Conservation (phyloP, 2,888 invertebrate genomes). For the Euclidia mi region DNA sequence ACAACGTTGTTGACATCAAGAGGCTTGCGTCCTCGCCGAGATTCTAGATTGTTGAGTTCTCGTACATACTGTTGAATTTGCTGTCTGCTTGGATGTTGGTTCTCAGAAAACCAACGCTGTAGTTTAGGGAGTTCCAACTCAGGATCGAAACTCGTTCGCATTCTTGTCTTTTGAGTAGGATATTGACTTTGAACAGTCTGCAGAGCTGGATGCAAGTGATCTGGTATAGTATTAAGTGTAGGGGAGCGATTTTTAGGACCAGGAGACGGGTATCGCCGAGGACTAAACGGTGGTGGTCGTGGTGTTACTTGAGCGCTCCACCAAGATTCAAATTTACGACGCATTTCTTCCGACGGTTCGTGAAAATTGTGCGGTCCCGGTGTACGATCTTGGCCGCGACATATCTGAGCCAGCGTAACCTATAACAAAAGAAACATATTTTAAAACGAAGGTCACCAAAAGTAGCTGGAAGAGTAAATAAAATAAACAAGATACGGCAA, state of each 20-base stretch:
- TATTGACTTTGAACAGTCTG: slow-evolving; percentile 94
- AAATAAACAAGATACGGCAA: slow-evolving; percentile 74
- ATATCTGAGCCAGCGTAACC: slow-evolving; percentile 95
- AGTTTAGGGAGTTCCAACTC: slow-evolving; percentile 98
- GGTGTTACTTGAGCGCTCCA: slow-evolving; percentile 94
- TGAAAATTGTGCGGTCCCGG: slow-evolving; percentile 91
- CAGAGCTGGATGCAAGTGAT: slow-evolving; percentile 93
- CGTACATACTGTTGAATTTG: slow-evolving; percentile 99
- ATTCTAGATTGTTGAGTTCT: slow-evolving; percentile 97
- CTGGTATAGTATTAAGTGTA: slow-evolving; percentile 84
- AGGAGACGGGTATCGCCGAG: slow-evolving; percentile 85
- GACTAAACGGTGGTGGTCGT: slow-evolving; percentile 87
- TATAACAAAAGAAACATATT: slow-evolving; percentile 81
- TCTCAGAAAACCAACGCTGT: slow-evolving; percentile 99
- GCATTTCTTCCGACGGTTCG: slow-evolving; percentile 95
- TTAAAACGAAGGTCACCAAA: slow-evolving; percentile 62
- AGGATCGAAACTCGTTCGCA: slow-evolving; percentile 99
- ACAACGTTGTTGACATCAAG: slow-evolving; percentile 98
- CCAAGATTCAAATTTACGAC: slow-evolving; percentile 98
- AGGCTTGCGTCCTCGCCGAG: slow-evolving; percentile 97
- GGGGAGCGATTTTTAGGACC: slow-evolving; percentile 88
- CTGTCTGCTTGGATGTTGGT: slow-evolving; percentile 98
- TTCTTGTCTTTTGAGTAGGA: slow-evolving; percentile 96
- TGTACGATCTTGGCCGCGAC: slow-evolving; percentile 93
- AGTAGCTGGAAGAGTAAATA: slow-evolving; percentile 65